Conservation (phyloP, 1,140 invertebrate genomes). For the Lithobius niger region DNA sequence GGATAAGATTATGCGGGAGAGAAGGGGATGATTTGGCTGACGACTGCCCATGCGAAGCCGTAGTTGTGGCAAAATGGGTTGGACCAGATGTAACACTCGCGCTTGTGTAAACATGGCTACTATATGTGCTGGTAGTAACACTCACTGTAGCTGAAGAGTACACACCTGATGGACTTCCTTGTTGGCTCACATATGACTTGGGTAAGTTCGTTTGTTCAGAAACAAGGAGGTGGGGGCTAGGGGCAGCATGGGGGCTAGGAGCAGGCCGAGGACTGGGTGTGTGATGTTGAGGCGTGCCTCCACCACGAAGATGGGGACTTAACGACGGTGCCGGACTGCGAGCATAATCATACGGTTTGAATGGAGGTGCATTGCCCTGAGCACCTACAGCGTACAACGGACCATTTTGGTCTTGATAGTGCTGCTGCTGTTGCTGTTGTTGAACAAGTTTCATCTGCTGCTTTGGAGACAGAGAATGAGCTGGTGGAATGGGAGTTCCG, state of each 20-base stretch:
- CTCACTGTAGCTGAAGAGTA: background rate
- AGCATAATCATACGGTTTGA: slow-evolving; percentile 18
- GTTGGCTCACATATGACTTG: background rate
- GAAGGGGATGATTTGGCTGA: too few species aligned
- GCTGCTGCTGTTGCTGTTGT: too few species aligned
- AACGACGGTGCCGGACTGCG: background rate
- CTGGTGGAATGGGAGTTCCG: too few species aligned
- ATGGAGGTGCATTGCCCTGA: slow-evolving; percentile 1
- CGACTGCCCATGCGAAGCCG: background rate
- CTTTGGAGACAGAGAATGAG: background rate
- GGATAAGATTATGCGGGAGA: slow-evolving; percentile 27
- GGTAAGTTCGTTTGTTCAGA: background rate
- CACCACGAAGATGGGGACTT: background rate
- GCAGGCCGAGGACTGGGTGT: background rate
- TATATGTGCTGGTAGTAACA: background rate
- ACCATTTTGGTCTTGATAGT: background rate
- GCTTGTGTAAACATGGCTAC: background rate
- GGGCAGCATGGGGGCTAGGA: background rate
- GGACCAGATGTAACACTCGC: background rate
- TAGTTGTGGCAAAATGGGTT: background rate
- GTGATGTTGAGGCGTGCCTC: background rate
- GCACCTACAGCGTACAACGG: background rate
- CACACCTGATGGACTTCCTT: background rate
- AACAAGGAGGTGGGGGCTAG: background rate
- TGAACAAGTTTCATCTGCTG: background rate